Percentiles rank a stretch among this genome's conserved stretches.
phyloP scores from a whole-genome alignment of 2,888 invertebrate genomes.

The Caenorhabditis drosophilae region DNA sequence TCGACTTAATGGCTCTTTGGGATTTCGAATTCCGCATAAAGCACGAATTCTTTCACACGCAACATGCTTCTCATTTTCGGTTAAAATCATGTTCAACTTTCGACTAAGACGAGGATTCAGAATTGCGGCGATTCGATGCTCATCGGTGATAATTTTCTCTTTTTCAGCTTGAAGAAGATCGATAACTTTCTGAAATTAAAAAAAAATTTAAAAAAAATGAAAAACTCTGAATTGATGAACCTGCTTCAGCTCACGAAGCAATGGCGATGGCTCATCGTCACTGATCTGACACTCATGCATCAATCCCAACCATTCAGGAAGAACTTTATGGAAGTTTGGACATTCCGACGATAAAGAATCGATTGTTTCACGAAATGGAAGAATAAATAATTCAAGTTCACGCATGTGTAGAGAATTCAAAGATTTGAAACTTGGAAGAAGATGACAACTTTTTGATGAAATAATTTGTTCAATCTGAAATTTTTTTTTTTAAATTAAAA shows the following conservation, averaged over 20 bases:
- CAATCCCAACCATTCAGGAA: constrained; percentile 49
- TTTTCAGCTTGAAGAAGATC: constrained; percentile 26
- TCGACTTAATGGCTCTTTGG: constrained; percentile 41
- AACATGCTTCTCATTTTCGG: constrained; percentile 46
- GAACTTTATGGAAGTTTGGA: constrained; percentile 45
- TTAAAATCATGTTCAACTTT: constrained; percentile 47
- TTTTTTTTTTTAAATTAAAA: background rate
- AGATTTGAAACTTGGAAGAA: constrained; percentile 23
- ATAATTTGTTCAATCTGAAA: constrained; percentile 24
- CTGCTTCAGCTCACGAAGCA: constrained; percentile 35
- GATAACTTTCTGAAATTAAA: constrained; percentile 30
- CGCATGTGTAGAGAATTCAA: constrained; percentile 23
- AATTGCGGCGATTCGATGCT: constrained; percentile 61
- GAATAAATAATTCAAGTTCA: constrained; percentile 59
- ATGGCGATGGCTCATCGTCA: constrained; percentile 39
- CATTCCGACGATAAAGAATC: constrained; percentile 36
- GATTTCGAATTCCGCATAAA: constrained; percentile 38
- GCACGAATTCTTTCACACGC: constrained; percentile 42
- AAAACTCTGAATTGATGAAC: too few species aligned
- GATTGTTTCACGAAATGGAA: constrained; percentile 60
- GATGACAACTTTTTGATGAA: constrained; percentile 8
- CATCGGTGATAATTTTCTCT: constrained; percentile 39
- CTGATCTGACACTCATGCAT: constrained; percentile 43
- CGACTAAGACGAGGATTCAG: constrained; percentile 55
- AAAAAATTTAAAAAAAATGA: too few species aligned